These are phyloP conservation scores for Bilobella aurantiaca DNA, from an alignment of 1,140 invertebrate genomes.

Conservation along the genomic window DNA sequence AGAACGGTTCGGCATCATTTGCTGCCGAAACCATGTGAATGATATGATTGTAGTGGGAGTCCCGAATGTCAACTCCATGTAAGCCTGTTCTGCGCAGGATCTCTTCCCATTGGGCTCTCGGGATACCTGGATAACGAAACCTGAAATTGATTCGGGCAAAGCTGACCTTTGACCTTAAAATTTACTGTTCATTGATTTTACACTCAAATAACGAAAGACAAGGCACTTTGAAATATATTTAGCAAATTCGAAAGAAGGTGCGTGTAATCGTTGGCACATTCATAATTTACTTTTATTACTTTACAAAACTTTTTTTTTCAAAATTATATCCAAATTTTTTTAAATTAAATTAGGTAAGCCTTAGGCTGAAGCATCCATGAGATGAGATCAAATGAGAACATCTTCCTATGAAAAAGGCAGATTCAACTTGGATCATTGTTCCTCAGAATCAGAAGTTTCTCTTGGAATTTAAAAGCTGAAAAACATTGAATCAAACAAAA, in stretches of 20 bases:
- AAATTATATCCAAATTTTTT: no score
- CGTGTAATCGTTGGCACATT: no score
- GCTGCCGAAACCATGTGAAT: conserved; percentile 91
- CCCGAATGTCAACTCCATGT: conserved; percentile 87
- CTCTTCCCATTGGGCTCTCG: conserved; percentile 81
- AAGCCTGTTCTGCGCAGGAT: conserved; percentile 77
- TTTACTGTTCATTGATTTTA: no score
- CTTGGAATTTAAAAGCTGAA: conserved; percentile 74
- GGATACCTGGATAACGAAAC: conserved; percentile 56
- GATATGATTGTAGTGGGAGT: conserved; percentile 94
- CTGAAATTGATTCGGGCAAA: no score
- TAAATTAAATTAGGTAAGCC: conserved; percentile 41
- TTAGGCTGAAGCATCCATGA: conserved; percentile 97
- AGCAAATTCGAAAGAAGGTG: no score
- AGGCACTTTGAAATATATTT: no score
- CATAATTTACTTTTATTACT: no score
- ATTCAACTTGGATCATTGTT: conserved; percentile 96
- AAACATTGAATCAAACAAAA: no score
- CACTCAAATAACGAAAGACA: no score
- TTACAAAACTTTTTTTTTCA: no score
- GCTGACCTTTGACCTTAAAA: no score
- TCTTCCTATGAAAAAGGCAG: conserved; percentile 89
- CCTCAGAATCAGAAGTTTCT: conserved; percentile 90
- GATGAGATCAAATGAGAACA: conserved; percentile 95
- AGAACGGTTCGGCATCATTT: conserved; percentile 94